A percentile compares a stretch with the other conserved stretches of the same genome.
Conservation (phyloP, 1,140 invertebrate genomes). For the Hestina assimilis region DNA sequence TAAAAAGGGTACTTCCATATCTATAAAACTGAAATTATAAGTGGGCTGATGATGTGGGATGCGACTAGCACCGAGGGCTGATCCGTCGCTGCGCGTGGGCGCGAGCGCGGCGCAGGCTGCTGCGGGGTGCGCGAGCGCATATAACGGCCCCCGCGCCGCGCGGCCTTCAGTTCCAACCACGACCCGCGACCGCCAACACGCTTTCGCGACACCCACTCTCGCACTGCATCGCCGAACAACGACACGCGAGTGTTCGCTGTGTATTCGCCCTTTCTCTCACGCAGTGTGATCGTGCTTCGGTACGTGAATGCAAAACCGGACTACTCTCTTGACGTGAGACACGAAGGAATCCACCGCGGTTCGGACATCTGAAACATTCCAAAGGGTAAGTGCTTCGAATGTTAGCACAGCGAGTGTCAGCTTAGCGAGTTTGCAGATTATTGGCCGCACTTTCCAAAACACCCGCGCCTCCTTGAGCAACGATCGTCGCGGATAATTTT, state of each 20-base stretch:
- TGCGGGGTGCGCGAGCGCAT: constrained; percentile 57
- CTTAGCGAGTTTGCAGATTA: constrained; percentile 3
- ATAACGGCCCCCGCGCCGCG: constrained; percentile 68
- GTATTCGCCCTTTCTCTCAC: constrained; percentile 73
- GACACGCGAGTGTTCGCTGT: constrained; percentile 61
- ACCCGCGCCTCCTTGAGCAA: constrained; percentile 30
- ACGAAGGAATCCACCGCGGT: constrained; percentile 47
- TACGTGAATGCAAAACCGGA: constrained; percentile 74
- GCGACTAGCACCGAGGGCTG: constrained; percentile 5
- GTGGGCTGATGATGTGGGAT: constrained; percentile 2
- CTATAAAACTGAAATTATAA: too few relatives aligned
- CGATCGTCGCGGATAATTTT: constrained; percentile 22
- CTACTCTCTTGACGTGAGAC: constrained; percentile 57
- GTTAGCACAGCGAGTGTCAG: constrained; percentile 56
- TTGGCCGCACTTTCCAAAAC: constrained; percentile 42
- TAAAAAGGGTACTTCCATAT: too few relatives aligned
- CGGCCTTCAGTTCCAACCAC: constrained; percentile 66
- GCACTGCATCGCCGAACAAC: constrained; percentile 46
- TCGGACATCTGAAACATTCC: constrained; percentile 47
- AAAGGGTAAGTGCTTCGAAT: constrained; percentile 59
- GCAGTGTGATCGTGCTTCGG: constrained; percentile 68
- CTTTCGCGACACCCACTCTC: constrained; percentile 54
- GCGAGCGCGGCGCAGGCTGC: constrained; percentile 13
- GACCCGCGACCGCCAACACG: constrained; percentile 59
- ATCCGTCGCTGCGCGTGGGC: constrained; percentile 22